phyloP scores from a whole-genome alignment of 1,140 invertebrate genomes.

The Drosophila grimshawi region DNA sequence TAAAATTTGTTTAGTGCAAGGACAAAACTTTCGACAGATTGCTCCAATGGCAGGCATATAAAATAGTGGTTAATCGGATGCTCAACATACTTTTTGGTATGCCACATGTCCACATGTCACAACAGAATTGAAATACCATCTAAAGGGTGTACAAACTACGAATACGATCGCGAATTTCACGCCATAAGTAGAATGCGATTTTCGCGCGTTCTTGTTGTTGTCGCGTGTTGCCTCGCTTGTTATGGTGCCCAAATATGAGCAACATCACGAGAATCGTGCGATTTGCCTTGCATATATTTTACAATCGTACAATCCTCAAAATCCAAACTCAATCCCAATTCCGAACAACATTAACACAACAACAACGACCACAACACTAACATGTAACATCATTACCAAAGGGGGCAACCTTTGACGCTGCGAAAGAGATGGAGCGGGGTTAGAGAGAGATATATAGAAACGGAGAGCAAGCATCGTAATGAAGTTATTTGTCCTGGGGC shows the following conservation, averaged over 20 bases:
- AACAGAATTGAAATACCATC: too few relatives aligned
- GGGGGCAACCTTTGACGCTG: constrained; percentile 43
- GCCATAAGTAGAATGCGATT: constrained; percentile 82
- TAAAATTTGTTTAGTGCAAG: too few relatives aligned
- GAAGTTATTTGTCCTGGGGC: constrained; percentile 82
- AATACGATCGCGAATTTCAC: constrained; percentile 73
- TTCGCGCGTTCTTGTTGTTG: constrained; percentile 73
- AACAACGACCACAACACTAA: constrained; percentile 36
- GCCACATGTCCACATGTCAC: too few relatives aligned
- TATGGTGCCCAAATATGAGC: constrained; percentile 81
- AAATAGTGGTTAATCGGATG: too few relatives aligned
- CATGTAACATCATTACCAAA: constrained; percentile 69
- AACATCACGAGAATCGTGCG: constrained; percentile 82
- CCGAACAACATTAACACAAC: constrained; percentile 52
- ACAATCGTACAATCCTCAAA: constrained; percentile 75
- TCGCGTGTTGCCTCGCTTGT: constrained; percentile 78
- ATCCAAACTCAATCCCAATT: constrained; percentile 43
- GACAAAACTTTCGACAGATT: too few relatives aligned
- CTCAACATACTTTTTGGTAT: too few relatives aligned
- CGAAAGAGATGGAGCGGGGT: not conserved
- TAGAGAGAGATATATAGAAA: not conserved
- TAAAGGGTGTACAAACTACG: not conserved
- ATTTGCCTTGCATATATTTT: constrained; percentile 82
- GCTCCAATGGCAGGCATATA: too few relatives aligned
- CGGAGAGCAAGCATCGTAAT: constrained; percentile 56